phyloP scores from a whole-genome alignment of 2,113 vertebrate genomes.

The Fregata magnificens region DNA sequence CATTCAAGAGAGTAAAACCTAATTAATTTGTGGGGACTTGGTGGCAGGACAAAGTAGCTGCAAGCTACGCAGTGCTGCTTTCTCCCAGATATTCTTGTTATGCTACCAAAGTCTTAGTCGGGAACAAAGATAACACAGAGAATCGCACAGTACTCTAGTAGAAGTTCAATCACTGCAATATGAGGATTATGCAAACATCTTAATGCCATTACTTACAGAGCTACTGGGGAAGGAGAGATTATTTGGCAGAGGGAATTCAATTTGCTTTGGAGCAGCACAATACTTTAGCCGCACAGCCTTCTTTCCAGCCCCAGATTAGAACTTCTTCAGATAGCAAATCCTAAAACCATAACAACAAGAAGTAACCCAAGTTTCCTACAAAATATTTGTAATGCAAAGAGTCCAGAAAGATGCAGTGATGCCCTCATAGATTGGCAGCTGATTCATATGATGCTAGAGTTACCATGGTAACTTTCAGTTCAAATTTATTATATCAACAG shows the following conservation, averaged over 20 bases:
- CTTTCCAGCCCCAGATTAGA: background rate
- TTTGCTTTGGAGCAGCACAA: background rate
- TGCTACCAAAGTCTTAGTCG: background rate
- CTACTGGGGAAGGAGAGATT: background rate
- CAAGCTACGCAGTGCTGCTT: background rate
- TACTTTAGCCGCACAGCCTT: background rate
- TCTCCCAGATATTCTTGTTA: background rate
- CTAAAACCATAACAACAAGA: background rate
- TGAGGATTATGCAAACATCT: background rate
- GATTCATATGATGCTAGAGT: background rate
- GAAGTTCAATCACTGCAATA: background rate
- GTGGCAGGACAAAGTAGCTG: background rate
- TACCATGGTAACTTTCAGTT: background rate
- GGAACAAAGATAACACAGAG: background rate
- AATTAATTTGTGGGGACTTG: background rate
- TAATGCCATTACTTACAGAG: constrained; percentile 5
- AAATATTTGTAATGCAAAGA: background rate
- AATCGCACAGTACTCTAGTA: background rate
- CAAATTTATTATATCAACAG: background rate
- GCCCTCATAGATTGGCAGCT: background rate
- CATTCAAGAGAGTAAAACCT: background rate
- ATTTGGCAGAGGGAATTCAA: background rate
- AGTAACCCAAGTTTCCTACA: background rate
- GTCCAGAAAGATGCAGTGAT: background rate
- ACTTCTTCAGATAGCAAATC: background rate